Evolutionary conservation across 2,113 vertebrate genomes (phyloP), one percentile per base, ranked within the genome.

Genomic region (Odocoileus virginianus): DNA sequence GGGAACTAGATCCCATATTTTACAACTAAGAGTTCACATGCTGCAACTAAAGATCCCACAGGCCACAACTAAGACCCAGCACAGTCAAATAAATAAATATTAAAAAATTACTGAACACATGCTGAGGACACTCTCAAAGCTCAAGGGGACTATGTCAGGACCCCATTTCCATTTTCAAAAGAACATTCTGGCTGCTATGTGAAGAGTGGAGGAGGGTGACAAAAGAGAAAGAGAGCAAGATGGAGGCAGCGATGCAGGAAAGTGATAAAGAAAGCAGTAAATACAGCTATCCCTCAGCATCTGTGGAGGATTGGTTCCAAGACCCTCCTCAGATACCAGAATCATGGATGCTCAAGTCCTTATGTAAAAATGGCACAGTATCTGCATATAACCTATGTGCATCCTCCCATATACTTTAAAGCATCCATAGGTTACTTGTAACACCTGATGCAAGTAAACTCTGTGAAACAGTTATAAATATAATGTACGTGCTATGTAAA

Each of bases 101-200:
- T 76, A 6, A 0, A 16, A 71, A 21, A 82, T 74, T 50, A 84
- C 47, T 94, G 16, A 82, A 54, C 19, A 33, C 21, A 21, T 15
- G 2, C 16, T 12, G 6, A 76, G 27, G 89, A 94, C 85, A 1
- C 11, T 52, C 13, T 33, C 45, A 40, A 47, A 28, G 30, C 36
- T 89, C 30, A n/a, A 23, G 17, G 27, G 8, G 19, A 21, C 71
- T 60, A 64, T 3, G 21, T 81, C 12, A 74, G 30, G 76, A 82
- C 47, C 47, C 19, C 13, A 45, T n/a, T 79, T 96, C 90, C 55
- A 15, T 43, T 97, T 93, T 89, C 89, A 43, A 91, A 93, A 93
- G 89, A 83, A 86, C 7, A 55, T 55, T 92, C 50, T 55, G 64
- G 30, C 45, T 97, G 14, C 88, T 28, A 1, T 54, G n/a, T 54